phyloP scores from a whole-genome alignment of 1,140 invertebrate species.

The Limonius californicus region DNA sequence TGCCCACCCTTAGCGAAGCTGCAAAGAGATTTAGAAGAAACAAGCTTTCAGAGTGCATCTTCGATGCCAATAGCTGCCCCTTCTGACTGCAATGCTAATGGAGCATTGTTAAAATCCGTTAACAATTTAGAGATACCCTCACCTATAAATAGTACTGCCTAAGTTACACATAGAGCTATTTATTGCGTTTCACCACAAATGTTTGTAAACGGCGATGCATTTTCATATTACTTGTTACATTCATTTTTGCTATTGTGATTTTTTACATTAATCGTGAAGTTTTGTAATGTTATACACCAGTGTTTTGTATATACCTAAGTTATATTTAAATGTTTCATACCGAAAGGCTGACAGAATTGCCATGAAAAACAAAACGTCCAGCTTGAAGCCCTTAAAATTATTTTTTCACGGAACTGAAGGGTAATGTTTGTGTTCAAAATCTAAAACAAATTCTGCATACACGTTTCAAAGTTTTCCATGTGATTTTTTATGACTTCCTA shows the following conservation, averaged over 20 bases:
- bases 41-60: conserved; percentile 47
- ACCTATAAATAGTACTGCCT: conserved; percentile 44
- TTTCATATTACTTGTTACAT: not conserved
- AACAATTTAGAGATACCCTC: conserved; percentile 35
- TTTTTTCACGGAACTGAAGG: not conserved
- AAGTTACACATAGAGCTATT: no score
- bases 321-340: not conserved
- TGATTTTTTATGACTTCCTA: not conserved
- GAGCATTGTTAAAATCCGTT: conserved; percentile 38
- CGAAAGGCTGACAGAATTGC: not conserved
- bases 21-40: conserved; percentile 48
- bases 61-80: conserved; percentile 41
- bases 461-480: not conserved
- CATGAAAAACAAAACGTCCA: not conserved
- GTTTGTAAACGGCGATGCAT: not conserved
- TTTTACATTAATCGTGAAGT: not conserved
- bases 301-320: conserved; percentile 4
- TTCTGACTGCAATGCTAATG: conserved; percentile 48
- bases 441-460: not conserved
- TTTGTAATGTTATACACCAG: not conserved
- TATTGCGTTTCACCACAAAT: no score
- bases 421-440: conserved; percentile 7
- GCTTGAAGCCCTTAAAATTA: not conserved
- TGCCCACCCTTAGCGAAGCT: conserved; percentile 46
- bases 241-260: conserved; percentile 10